Evolutionary conservation across 2,888 invertebrate species (phyloP), one percentile per base, ranked within the genome.

Genomic region (Odontocerum albicorne): DNA sequence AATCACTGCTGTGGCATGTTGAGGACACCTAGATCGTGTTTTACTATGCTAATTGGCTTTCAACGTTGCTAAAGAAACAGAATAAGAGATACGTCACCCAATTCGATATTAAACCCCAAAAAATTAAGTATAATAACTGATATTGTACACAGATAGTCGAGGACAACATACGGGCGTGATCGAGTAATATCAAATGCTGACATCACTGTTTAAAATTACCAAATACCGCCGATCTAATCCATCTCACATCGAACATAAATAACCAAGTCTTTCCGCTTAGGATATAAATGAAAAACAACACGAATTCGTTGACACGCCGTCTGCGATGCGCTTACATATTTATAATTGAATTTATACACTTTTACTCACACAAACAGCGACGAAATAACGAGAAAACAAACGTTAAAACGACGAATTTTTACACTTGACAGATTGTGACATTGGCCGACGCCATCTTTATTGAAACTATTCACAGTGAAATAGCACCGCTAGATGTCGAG

Each of bases 191-290:
- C 49, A 15, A 16, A 40, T 32, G 49, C 49, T 49, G 49, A 49
- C 49, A 49, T 49, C 49, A 49, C 22, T 40, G 49, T 27, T 39
- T 36, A 27, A 40, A 40, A 49, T 32, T 39, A 49, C 17, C 21
- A 36, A 39, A 22, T 20, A 27, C 27, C 6, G 27, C 4, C 10
- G 27, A 27, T 27, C 27, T 4, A 27, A 27, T 27, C 10, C 27
- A 10, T 27, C 22, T 12, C 16, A 32, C 31, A 32, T 4, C 44
- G 8, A 44, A 42, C 42, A 16, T 42, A 42, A 42, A 42, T 42
- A 42, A 21, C 42, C 22, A 42, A 10, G 2, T 13, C 10, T 42
- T 21, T 27, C 42, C 38, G 22, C 35, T 16, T 12, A 38, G 12
- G 22, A 22, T 27, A 13, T 38, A 3, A 20, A 17, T 13, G 10